Conservation (phyloP, 1,140 invertebrate genomes). For the Diorhabda sublineata region DNA sequence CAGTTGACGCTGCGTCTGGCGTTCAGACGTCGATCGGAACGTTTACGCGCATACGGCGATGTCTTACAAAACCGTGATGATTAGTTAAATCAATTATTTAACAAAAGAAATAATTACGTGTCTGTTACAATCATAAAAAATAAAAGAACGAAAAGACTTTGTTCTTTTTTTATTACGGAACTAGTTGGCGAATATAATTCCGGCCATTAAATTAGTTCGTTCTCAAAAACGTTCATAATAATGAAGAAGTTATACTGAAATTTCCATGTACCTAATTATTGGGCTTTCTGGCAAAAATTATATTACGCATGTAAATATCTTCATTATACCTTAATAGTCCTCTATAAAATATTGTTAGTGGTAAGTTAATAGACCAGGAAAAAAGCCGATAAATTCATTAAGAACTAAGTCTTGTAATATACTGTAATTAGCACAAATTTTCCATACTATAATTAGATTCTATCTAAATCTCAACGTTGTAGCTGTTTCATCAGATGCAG, state of each 20-base stretch:
- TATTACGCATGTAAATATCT: conserved; percentile 35
- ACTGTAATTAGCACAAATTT: too few relatives aligned
- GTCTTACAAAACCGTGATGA: too few relatives aligned
- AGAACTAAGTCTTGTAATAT: too few relatives aligned
- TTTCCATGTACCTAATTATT: conserved; percentile 32
- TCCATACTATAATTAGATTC: too few relatives aligned
- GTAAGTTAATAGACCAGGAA: not conserved
- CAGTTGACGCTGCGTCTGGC: too few relatives aligned
- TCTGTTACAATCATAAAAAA: not conserved
- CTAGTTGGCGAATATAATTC: not conserved
- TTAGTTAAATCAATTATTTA: too few relatives aligned
- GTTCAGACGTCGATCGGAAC: too few relatives aligned
- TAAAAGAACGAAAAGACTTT: not conserved
- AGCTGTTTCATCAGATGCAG: too few relatives aligned
- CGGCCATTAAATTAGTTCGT: conserved; percentile 4
- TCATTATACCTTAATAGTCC: conserved; percentile 31
- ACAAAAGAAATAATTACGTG: not conserved
- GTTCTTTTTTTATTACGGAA: not conserved
- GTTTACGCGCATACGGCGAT: too few relatives aligned
- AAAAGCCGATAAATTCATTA: too few relatives aligned
- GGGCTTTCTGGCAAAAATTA: conserved; percentile 24
- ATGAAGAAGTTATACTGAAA: conserved; percentile 26
- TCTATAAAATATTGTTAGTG: conserved; percentile 32
- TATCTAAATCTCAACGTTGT: too few relatives aligned
- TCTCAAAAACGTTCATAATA: conserved; percentile 11